Percentiles rank a stretch among this genome's conserved stretches.
Evolutionary conservation across 2,888 invertebrate genomes (phyloP).

Genomic region (Trachelus stipa): DNA sequence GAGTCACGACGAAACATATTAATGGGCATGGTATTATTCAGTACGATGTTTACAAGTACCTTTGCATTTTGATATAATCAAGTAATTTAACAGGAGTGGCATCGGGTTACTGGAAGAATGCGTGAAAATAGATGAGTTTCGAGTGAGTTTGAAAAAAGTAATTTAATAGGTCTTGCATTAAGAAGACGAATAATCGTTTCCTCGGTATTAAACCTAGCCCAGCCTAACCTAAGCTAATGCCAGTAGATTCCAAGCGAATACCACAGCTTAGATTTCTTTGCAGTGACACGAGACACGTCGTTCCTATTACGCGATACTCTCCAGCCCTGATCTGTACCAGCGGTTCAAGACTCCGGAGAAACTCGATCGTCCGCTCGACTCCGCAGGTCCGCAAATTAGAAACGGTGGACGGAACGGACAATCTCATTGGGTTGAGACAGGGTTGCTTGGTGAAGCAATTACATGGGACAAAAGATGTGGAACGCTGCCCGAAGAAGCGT

Average conservation of each 20-base stretch:
- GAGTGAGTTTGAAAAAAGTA: neutral
- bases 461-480: conserved; percentile 29
- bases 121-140: neutral
- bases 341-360: neutral
- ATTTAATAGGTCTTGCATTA: neutral
- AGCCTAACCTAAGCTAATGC: neutral
- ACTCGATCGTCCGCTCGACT: neutral
- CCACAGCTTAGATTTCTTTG: neutral
- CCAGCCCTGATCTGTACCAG: neutral
- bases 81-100: neutral
- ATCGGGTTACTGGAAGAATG: neutral
- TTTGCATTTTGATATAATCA: neutral
- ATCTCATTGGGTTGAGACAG: neutral
- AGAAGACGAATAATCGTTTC: neutral
- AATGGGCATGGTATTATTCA: no score
- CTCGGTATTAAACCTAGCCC: neutral
- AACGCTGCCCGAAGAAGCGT: conserved; percentile 20
- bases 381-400: neutral
- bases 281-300: neutral
- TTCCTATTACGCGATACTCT: neutral
- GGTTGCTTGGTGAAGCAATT: conserved; percentile 12
- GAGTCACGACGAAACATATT: no score
- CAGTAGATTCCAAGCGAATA: neutral
- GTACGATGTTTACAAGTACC: neutral
- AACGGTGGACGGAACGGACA: neutral